Percentiles rank a stretch among this genome's conserved stretches.
Evolutionary conservation across 2,113 vertebrate genomes (phyloP).

Genomic region (Coptodon rendalli): DNA sequence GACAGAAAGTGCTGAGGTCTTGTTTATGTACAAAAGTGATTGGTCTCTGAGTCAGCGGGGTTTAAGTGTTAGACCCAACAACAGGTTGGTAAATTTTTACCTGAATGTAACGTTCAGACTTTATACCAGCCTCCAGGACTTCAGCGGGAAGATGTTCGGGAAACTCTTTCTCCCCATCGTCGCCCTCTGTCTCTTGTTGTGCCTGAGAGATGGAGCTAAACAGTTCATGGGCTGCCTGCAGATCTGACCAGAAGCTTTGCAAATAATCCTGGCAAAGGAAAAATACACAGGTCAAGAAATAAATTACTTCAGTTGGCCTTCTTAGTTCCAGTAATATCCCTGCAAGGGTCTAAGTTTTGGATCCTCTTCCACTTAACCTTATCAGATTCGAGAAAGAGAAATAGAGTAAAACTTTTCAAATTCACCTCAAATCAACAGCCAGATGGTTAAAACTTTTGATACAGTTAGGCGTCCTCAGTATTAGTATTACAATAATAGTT

Average conservation of each 20-base stretch:
- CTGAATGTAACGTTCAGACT: slow-evolving; percentile 89
- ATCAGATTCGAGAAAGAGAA: fast-evolving
- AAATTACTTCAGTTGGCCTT: neutral
- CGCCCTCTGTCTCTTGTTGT: slow-evolving; percentile 76
- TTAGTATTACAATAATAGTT: neutral
- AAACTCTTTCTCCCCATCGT: slow-evolving; percentile 83
- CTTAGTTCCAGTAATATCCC: neutral
- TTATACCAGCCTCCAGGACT: slow-evolving; percentile 87
- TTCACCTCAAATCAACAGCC: neutral
- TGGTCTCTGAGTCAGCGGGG: neutral
- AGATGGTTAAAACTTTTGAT: fast-evolving
- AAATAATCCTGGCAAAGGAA: slow-evolving; percentile 80
- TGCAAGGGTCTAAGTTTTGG: neutral
- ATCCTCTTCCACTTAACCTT: neutral
- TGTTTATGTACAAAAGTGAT: no score
- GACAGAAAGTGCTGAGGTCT: neutral
- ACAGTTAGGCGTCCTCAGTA: neutral
- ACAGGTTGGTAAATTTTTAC: neutral
- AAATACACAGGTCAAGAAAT: neutral
- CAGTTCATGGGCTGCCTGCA: slow-evolving; percentile 82
- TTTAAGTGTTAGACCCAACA: neutral
- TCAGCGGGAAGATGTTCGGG: slow-evolving; percentile 82
- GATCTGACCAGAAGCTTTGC: slow-evolving; percentile 86
- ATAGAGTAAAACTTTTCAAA: neutral
- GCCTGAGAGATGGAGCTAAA: slow-evolving; percentile 82